phyloP scores from a whole-genome alignment of 2,113 vertebrate genomes.

The Xenopus laevis region DNA sequence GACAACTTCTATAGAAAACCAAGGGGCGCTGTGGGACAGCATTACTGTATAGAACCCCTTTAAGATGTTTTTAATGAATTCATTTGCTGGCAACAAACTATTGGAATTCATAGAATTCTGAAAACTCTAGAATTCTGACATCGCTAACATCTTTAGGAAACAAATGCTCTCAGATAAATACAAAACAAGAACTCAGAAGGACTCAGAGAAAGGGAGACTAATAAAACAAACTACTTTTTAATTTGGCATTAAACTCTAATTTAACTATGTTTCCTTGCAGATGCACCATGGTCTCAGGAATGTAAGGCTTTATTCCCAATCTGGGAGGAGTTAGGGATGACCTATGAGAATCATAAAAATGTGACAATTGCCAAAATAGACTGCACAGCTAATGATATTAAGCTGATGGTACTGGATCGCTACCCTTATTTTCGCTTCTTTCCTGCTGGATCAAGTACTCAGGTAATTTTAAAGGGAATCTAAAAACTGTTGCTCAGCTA shows the following conservation, averaged over 20 bases:
- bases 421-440: slow-evolving; percentile 79
- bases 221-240: not conserved
- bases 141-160: too few species aligned
- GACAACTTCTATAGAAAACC: too few species aligned
- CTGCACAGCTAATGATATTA: slow-evolving; percentile 80
- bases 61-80: too few species aligned
- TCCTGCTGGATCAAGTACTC: slow-evolving; percentile 62
- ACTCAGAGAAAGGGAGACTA: too few species aligned
- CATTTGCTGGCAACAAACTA: too few species aligned
- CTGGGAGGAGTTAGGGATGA: slow-evolving; percentile 78
- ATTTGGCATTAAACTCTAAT: not conserved
- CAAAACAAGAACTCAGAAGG: too few species aligned
- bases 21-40: too few species aligned
- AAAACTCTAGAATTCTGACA: too few species aligned
- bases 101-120: too few species aligned
- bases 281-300: slow-evolving; percentile 75
- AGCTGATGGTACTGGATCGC: slow-evolving; percentile 54
- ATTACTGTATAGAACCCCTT: too few species aligned
- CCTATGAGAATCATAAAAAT: slow-evolving; percentile 59
- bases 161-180: too few species aligned
- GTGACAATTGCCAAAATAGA: slow-evolving; percentile 79
- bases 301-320: slow-evolving; percentile 68
- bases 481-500: too few species aligned
- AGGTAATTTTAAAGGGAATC: slow-evolving; percentile 45
- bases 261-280: slow-evolving; percentile 56